Evolutionary conservation across 2,888 invertebrate genomes (phyloP).

Genomic region (Mesochorus sp.): DNA sequence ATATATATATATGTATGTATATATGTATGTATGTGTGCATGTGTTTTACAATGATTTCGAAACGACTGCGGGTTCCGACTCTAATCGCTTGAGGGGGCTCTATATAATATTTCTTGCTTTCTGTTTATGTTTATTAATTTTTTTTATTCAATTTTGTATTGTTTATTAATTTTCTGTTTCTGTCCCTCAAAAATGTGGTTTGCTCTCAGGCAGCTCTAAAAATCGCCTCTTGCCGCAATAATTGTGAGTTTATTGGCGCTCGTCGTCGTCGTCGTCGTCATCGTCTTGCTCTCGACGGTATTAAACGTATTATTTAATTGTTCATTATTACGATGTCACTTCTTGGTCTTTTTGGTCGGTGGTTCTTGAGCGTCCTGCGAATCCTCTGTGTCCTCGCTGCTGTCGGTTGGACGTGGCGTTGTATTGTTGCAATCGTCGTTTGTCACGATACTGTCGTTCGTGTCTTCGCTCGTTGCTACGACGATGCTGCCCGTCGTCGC

Average conservation of each 20-base stretch:
- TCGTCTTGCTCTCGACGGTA: slow-evolving; percentile 76
- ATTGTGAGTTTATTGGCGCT: slow-evolving; percentile 76
- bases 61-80: slow-evolving; percentile 37
- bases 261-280: too few species aligned
- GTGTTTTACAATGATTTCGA: slow-evolving; percentile 41
- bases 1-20: neutral
- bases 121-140: neutral
- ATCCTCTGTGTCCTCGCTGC: slow-evolving; percentile 79
- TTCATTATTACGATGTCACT: slow-evolving; percentile 83
- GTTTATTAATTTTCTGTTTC: slow-evolving; percentile 1
- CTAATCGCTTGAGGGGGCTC: slow-evolving; percentile 35
- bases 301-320: slow-evolving; percentile 61
- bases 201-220: slow-evolving; percentile 64
- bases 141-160: neutral
- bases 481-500: too few species aligned
- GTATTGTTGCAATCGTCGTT: slow-evolving; percentile 80
- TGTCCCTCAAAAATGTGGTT: neutral
- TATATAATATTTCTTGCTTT: neutral
- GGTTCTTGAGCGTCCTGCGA: slow-evolving; percentile 82
- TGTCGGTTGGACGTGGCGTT: slow-evolving; percentile 78
- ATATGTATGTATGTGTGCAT: neutral
- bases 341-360: slow-evolving; percentile 83
- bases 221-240: slow-evolving; percentile 78
- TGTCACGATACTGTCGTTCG: slow-evolving; percentile 83
- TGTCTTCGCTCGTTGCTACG: slow-evolving; percentile 84